These are phyloP conservation scores for Latrodectus geometricus DNA, from an alignment of 1,140 invertebrate genomes.

Conservation along the genomic window DNA sequence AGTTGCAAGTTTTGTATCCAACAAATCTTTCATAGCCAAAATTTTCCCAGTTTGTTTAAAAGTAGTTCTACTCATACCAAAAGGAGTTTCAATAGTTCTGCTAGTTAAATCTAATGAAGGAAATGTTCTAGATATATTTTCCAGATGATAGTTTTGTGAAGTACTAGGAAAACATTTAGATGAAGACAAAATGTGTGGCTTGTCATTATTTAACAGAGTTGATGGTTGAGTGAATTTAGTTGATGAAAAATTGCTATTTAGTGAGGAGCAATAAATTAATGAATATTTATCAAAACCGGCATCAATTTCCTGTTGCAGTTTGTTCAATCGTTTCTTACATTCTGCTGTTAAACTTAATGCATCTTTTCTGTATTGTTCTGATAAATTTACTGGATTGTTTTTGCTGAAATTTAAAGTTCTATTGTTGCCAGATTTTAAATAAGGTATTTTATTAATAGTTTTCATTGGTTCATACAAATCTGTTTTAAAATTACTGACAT, in stretches of 20 bases:
- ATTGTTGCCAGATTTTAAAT: not conserved
- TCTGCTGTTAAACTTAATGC: slow-evolving; percentile 38
- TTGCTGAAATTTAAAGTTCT: slow-evolving; percentile 14
- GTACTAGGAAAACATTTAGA: not conserved
- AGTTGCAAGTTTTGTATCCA: not conserved
- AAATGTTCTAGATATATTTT: not conserved
- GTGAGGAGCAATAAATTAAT: slow-evolving; percentile 4
- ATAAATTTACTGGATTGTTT: not conserved
- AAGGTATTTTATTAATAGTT: not conserved
- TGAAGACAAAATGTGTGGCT: not conserved
- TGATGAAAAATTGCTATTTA: not conserved
- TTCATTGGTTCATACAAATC: not conserved
- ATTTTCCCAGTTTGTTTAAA: too few relatives aligned
- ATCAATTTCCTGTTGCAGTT: slow-evolving; percentile 38
- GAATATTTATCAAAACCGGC: slow-evolving; percentile 20
- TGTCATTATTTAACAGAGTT: too few relatives aligned
- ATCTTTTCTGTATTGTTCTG: slow-evolving; percentile 6
- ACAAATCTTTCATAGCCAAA: not conserved
- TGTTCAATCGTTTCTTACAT: slow-evolving; percentile 20
- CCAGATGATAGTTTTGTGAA: not conserved
- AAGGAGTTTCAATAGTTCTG: too few relatives aligned
- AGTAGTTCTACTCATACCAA: too few relatives aligned
- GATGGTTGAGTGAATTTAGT: too few relatives aligned
- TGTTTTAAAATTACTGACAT: not conserved
- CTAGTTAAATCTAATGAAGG: too few relatives aligned